Base-by-base conservation (phyloP, 2,797 vertebrate species). In the Pseudocheirus occidentalis region DNA sequence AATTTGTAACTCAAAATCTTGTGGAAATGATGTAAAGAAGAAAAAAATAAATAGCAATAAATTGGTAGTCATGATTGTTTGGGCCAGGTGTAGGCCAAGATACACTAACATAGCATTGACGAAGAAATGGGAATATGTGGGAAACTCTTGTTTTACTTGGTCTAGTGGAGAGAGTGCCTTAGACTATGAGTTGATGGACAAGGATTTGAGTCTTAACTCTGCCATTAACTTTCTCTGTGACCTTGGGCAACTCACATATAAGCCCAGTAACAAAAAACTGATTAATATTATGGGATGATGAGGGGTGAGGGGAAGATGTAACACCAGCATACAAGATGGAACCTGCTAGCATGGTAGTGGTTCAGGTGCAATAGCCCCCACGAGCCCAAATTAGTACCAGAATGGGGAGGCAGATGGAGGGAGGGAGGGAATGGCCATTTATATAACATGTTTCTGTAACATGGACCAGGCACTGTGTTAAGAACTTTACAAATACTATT, bases 161-260 rank as follows among this genome's bases (percentile, higher is more conserved):
- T 34, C 24, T 54, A 29, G 52, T 46, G 87, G 54, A 21, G 53
- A 29, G 14, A 34, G 18, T 9, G 55, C 16, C 52, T 3, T 5
- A 21, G 34, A 55, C 0, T 0, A 1, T 13, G 34, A 55, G 11
- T n/a, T 0, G 0, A 31, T 52, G 55, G 58, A n/a, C 50, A 46
- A 46, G 18, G 0, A 4, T 28, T 0, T 16, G 40, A 40, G 62
- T 5, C 0, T 89, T 31, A 50, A 1, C 13, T 92, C 92, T 94
- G 6, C 0, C 50, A 66, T 14, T 55, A 54, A 96, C 24, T 12
- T 40, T 4, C 24, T 54, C 13, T 0, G 0, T 7, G 54, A 55
- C 0, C 28, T 55, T 90, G 53, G 50, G 28, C n/a, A 27, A 55
- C 14, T 40, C 62, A 40, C 16, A 40, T 73, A n/a, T 73, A 73